phyloP scores from a whole-genome alignment of 2,888 invertebrate species.

The Chrysodeixis includens region DNA sequence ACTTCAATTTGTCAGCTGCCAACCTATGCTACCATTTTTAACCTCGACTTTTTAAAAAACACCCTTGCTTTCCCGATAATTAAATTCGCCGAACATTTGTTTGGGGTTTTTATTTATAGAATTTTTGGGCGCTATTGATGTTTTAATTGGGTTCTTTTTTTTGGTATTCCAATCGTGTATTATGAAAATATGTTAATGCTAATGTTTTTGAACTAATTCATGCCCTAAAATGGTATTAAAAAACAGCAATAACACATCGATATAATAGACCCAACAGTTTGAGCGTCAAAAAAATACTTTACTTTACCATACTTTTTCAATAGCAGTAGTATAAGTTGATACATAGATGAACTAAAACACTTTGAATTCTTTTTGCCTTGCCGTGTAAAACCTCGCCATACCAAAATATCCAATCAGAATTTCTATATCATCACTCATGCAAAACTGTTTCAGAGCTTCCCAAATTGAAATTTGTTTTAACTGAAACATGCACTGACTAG shows the following conservation, averaged over 20 bases:
- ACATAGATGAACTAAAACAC: too few relatives aligned
- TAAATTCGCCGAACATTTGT: constrained; percentile 47
- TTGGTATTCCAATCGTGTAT: too few relatives aligned
- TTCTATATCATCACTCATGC: neutral
- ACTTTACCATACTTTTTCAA: too few relatives aligned
- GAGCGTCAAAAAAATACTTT: too few relatives aligned
- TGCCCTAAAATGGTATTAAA: too few relatives aligned
- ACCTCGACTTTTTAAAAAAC: constrained; percentile 37
- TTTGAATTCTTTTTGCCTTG: too few relatives aligned
- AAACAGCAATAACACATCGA: too few relatives aligned
- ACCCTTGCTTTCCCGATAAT: constrained; percentile 40
- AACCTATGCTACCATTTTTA: constrained; percentile 61
- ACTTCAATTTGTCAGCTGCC: constrained; percentile 82
- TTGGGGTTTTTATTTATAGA: constrained; percentile 22
- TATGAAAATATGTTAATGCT: too few relatives aligned
- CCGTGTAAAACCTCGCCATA: neutral
- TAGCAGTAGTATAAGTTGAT: too few relatives aligned
- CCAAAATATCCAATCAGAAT: neutral
- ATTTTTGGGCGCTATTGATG: constrained; percentile 17
- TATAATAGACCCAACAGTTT: too few relatives aligned
- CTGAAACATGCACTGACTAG: constrained; percentile 28
- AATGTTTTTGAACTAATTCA: too few relatives aligned
- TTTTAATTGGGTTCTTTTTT: neutral
- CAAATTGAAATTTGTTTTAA: constrained; percentile 1
- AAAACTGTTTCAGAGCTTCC: neutral